Conservation (phyloP, 2,888 invertebrate genomes). For the Zygothrica quintamaculata region DNA sequence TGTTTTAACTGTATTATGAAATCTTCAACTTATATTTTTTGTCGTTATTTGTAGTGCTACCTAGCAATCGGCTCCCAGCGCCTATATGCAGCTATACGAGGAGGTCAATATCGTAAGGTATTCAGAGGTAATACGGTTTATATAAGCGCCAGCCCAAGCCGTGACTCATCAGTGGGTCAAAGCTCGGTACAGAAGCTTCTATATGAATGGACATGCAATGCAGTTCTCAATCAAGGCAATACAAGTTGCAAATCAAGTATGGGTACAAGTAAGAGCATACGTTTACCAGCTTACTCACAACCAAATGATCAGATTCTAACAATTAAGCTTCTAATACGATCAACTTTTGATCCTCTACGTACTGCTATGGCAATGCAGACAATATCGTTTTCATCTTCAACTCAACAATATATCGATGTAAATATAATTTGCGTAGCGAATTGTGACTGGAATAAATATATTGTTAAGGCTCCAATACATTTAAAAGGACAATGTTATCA, state of each 20-base stretch:
- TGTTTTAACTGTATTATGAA: neutral
- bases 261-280: conserved; percentile 28
- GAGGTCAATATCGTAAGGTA: conserved; percentile 38
- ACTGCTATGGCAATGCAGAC: conserved; percentile 35
- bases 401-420: conserved; percentile 24
- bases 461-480: conserved; percentile 20
- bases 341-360: conserved; percentile 36
- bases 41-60: too few relatives aligned
- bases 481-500: conserved; percentile 30
- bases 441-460: conserved; percentile 37
- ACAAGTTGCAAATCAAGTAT: conserved; percentile 28
- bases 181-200: conserved; percentile 16
- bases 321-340: conserved; percentile 29
- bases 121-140: conserved; percentile 39
- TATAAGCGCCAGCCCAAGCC: conserved; percentile 32
- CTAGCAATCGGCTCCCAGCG: conserved; percentile 44
- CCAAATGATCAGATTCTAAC: conserved; percentile 37
- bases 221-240: conserved; percentile 8
- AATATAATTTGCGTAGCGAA: conserved; percentile 39
- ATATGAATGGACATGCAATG: conserved; percentile 36
- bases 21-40: neutral
- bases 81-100: conserved; percentile 35
- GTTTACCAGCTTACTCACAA: conserved; percentile 40
- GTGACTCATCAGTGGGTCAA: conserved; percentile 35
- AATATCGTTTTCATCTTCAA: conserved; percentile 26